Base-by-base conservation (phyloP, 2,113 vertebrate genomes). In the Orientallactaga bullata region DNA sequence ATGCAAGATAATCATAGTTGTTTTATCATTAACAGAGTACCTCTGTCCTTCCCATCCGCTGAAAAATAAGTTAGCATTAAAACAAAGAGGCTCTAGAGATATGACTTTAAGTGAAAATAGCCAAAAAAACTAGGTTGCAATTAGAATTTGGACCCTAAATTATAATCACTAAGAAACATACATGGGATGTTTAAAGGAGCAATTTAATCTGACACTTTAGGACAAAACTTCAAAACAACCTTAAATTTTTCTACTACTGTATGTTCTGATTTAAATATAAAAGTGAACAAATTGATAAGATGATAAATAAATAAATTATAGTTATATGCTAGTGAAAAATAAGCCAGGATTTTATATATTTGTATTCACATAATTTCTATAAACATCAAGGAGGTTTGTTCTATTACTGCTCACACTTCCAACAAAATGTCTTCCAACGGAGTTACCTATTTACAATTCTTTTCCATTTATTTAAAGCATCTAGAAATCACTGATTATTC, bases 1-100 rank as follows among this genome's bases (percentile, higher is more conserved):
- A 95, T 96, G 93, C 95, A 96, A 95, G 96, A 91, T 96, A 96
- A 96, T 95, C 91, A 95, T 85, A 77, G 83, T 82, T 91, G 76
- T 79, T 96, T 85, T 63, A 88, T 96, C 91, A 96, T 90, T 96
- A 95, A 79, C 61, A 78, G 87, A 88, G 66, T 77, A 97, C 74
- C 17, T 94, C 91, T 88, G 72, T 71, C 0, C 61, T 94, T 95
- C 39, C 47, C 68, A 95, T 94, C n/a, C 85, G 60, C 73, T 96
- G 30, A 91, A 94, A 97, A 95, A 82, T 93, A 94, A 94, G 47
- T 89, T 90, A 92, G 60, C 37, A 37, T 42, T 81, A 89, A 94
- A 86, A 12, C 21, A 58, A 8, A 69, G 28, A 42, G 69, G 9
- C 60, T 93, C 9, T 17, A 83, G 86, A 87, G 28, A 84, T 81